These are phyloP conservation scores for Calcarius lapponicus DNA, from an alignment of 2,797 vertebrate species.

Conservation along the genomic window DNA sequence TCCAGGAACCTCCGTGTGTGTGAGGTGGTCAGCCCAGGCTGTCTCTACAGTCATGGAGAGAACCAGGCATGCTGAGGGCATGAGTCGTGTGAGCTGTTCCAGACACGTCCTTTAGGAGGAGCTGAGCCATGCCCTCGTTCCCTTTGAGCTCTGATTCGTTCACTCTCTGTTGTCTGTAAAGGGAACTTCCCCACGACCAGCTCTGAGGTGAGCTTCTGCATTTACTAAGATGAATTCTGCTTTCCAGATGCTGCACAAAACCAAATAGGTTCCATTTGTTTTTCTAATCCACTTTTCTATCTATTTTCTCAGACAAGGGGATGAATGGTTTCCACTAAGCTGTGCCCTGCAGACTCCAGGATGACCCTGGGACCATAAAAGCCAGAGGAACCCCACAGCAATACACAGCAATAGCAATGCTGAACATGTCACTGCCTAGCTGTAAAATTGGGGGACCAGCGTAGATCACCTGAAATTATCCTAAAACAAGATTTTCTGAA, in stretches of 20 bases:
- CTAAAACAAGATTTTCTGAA: not conserved
- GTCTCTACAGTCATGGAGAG: not conserved
- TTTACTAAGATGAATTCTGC: not conserved
- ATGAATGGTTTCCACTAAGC: not conserved
- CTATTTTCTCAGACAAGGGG: not conserved
- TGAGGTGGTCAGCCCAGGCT: not conserved
- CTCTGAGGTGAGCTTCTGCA: not conserved
- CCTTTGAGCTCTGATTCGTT: not conserved
- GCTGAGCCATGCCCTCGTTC: not conserved
- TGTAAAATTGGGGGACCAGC: not conserved
- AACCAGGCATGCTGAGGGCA: not conserved
- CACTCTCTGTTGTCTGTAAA: accelerated
- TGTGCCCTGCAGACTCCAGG: not conserved
- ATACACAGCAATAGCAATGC: not conserved
- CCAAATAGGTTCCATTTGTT: not conserved
- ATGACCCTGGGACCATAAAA: not conserved
- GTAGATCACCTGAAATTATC: not conserved
- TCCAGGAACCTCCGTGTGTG: not conserved
- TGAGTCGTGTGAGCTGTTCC: not conserved
- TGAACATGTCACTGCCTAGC: not conserved
- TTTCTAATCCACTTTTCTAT: not conserved
- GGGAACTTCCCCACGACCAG: accelerated
- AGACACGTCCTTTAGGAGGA: not conserved
- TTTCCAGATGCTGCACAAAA: not conserved
- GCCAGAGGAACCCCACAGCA: not conserved